Conservation (phyloP, 1,140 invertebrate genomes). For the Tenebrio molitor region DNA sequence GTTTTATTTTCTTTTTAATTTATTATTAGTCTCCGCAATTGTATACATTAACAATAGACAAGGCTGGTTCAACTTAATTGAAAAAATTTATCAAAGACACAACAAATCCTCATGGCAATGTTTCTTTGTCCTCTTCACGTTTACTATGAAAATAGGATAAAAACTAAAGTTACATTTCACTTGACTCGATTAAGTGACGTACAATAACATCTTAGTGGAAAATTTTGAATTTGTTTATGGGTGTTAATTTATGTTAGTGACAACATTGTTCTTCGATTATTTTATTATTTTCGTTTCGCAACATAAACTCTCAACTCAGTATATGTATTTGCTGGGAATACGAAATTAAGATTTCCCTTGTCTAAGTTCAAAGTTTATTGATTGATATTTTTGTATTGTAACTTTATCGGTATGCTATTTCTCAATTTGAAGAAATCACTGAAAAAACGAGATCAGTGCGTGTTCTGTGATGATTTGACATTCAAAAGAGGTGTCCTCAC, state of each 20-base stretch:
- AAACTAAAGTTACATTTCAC: too few species aligned
- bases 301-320: not conserved
- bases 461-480: not conserved
- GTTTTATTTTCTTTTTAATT: too few species aligned
- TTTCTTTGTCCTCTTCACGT: not conserved
- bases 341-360: not conserved
- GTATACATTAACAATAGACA: too few species aligned
- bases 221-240: not conserved
- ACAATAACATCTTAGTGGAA: not conserved
- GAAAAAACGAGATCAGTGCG: not conserved
- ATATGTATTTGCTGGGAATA: not conserved
- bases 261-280: not conserved
- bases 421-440: not conserved
- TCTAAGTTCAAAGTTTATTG: not conserved
- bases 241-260: not conserved
- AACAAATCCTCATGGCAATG: constrained; percentile 10
- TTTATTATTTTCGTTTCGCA: not conserved
- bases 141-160: constrained; percentile 2
- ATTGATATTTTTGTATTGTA: not conserved
- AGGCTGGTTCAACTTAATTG: too few species aligned
- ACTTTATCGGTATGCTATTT: not conserved
- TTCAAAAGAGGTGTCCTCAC: too few species aligned
- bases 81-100: not conserved
- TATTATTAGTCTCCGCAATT: too few species aligned
- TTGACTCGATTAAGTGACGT: too few species aligned